Conservation (phyloP, 2,113 vertebrate genomes). For the Aramus guarauna region DNA sequence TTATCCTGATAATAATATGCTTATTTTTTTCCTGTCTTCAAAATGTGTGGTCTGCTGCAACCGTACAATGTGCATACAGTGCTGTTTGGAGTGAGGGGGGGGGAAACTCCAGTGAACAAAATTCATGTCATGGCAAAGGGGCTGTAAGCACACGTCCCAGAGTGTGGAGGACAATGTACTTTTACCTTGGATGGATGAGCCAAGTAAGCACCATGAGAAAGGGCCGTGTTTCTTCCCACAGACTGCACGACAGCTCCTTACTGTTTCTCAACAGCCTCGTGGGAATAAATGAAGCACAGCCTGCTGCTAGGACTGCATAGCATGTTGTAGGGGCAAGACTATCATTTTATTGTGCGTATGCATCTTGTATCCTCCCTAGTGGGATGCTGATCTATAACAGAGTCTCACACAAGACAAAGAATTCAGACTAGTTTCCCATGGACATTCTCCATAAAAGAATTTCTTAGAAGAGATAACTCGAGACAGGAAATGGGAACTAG, state of each 20-base stretch:
- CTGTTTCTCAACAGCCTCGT: not conserved
- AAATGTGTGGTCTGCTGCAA: constrained; percentile 44
- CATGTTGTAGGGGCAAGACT: not conserved
- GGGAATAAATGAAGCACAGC: constrained; percentile 16
- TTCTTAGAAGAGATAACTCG: constrained; percentile 42
- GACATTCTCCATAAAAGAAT: constrained; percentile 14
- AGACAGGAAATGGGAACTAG: constrained; percentile 42
- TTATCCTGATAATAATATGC: constrained; percentile 46
- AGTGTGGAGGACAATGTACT: not conserved
- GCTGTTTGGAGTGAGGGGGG: not conserved
- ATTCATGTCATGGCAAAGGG: not conserved
- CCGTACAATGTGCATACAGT: not conserved
- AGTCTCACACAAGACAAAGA: constrained; percentile 41
- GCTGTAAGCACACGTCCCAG: not conserved
- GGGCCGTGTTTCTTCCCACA: constrained; percentile 17
- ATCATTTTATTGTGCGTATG: not conserved
- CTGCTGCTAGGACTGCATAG: not conserved
- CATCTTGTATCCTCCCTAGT: not conserved
- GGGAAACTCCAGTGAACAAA: not conserved
- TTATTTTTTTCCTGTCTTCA: not conserved
- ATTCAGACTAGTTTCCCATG: constrained; percentile 50
- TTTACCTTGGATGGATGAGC: not conserved
- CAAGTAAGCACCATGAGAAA: not conserved
- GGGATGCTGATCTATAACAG: constrained; percentile 2
- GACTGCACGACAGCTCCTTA: not conserved